Percentiles rank a stretch among this genome's conserved stretches.
phyloP scores from a whole-genome alignment of 2,888 invertebrate genomes.

The Meloe dianella region DNA sequence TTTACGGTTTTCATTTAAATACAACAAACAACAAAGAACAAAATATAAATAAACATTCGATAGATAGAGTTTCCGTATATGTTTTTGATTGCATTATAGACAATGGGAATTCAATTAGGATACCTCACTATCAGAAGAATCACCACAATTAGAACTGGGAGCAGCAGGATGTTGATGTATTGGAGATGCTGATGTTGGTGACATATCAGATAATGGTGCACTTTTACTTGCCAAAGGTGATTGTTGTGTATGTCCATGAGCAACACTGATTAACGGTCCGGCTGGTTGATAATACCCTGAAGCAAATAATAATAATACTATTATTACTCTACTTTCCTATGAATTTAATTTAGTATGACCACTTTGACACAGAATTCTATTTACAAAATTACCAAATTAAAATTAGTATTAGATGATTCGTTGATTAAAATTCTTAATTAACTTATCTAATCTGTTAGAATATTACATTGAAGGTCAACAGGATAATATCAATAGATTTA shows the following conservation, averaged over 20 bases:
- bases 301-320: constrained; percentile 52
- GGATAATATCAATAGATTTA: neutral
- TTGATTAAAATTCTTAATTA: neutral
- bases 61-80: no score
- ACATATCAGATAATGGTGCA: constrained; percentile 51
- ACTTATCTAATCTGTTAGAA: neutral
- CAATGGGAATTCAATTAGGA: neutral
- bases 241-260: constrained; percentile 56
- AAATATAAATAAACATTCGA: no score
- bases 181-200: constrained; percentile 64
- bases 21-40: neutral
- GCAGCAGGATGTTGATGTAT: constrained; percentile 57
- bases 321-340: no score
- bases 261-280: constrained; percentile 83
- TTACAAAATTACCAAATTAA: no score
- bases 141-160: constrained; percentile 53
- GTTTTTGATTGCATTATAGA: constrained; percentile 22
- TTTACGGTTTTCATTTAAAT: neutral
- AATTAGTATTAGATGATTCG: no score
- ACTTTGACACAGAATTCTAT: no score
- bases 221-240: constrained; percentile 52
- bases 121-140: constrained; percentile 60
- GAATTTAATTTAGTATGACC: no score
- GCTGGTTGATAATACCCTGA: constrained; percentile 92
- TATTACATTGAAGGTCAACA: neutral